Base-by-base conservation (phyloP, 2,113 vertebrate species). In the Gavia stellata region DNA sequence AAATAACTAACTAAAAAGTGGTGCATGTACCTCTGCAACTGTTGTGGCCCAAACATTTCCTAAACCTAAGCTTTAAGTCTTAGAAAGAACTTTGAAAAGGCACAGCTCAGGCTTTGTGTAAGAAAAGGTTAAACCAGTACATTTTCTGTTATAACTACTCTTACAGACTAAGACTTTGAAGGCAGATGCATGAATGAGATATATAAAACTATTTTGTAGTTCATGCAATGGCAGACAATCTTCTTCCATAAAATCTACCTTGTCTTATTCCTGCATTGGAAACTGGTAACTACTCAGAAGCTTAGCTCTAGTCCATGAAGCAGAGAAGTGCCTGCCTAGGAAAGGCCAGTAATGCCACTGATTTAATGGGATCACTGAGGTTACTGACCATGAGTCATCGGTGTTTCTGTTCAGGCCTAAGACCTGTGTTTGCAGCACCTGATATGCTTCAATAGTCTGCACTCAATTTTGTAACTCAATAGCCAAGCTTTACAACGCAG, bases 341-440 rank as follows among this genome's bases (percentile, higher is more conserved):
- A 80, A 63, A 81, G 31, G 34, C 21, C 29, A 55, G 20, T 47
- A 59, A 86, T 42, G 31, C 40, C 40, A 24, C 25, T 53, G 40
- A 70, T 26, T 79, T 62, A 86, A 65, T 28, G 36, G 66, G 20
- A 73, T 65, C 66, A 25, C 18, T 80, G 56, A 77, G 36, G 33
- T 59, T 82, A 56, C 44, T 44, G 68, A 66, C 10, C 24, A 26
- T 9, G 29, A 59, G 45, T 58, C 24, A 42, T 7, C 0, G 0
- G 10, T 62, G 29, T 21, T 75, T 90, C 70, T 83, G 6, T 34
- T 85, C 62, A 38, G 9, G 31, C 44, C 17, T 21, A 87, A 65
- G 47, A 44, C 26, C 42, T 42, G 33, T 80, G 12, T 83, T 55
- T 82, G 53, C 36, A 92, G 63, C 17, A 45, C 28, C 15, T 29